Evolutionary conservation across 1,140 invertebrate genomes (phyloP), one percentile per base, ranked within the genome.

Genomic region (Trachymyrmex septentrionalis): DNA sequence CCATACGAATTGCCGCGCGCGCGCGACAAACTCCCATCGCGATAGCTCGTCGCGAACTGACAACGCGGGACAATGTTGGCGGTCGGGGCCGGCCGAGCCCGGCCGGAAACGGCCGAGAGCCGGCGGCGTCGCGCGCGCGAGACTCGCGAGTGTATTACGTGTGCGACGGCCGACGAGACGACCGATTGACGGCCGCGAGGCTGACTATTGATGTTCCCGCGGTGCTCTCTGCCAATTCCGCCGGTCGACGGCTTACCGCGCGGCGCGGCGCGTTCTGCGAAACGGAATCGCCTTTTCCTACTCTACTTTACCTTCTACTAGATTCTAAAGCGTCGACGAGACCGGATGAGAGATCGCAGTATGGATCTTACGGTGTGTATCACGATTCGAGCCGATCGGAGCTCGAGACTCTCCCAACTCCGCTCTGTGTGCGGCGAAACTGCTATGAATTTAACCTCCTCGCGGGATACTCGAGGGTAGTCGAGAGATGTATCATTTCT

Each of bases 21-120:
- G 38, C 84, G 84, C 92, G 90, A 90, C 69, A 44, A 77, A 67
- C 87, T 85, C 92, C 71, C 90, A 88, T 72, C 30, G 6, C 92
- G 92, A 76, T 92, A 91, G 93, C 91, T 93, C 88, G 92, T 93
- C 93, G 91, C 90, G 87, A 90, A 95, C 94, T 95, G 93, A 93
- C 92, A 91, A 91, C 90, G 88, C 86, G 92, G 90, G 90, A 92
- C 91, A 91, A 93, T 86, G 90, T 88, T 90, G 88, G 75, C 38
- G 73, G 59, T 82, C 93, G 93, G 92, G 81, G 72, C 76, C 72
- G 61, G 55, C 91, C 94, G 94, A 94, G 55, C 57, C 27, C 53
- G 44, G 48, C 80, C 94, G 94, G 88, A 93, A 91, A 91, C 86
- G 59, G 72, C 91, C 94, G 94, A 95, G 53, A 21, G 14, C 63